Conservation (phyloP, 2,888 invertebrate genomes). For the Synergus itoensis region DNA sequence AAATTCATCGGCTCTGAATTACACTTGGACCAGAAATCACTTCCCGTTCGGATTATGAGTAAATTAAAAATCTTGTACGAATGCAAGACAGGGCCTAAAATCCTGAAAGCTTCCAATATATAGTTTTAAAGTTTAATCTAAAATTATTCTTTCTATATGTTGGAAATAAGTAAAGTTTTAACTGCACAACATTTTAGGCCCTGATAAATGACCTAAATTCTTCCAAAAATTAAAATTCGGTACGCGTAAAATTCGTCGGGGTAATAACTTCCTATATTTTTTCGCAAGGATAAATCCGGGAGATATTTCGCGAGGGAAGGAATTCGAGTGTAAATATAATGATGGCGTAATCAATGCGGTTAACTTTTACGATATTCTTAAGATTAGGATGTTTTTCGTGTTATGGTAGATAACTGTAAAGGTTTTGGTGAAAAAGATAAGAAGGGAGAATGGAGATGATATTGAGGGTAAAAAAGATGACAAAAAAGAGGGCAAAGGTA, state of each 20-base stretch:
- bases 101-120: too few species aligned
- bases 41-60: too few species aligned
- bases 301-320: conserved; percentile 21
- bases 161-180: too few species aligned
- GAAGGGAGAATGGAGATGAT: conserved; percentile 20
- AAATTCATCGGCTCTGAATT: background rate
- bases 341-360: conserved; percentile 59
- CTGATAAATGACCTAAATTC: background rate
- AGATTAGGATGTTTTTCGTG: conserved; percentile 54
- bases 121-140: too few species aligned
- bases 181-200: too few species aligned
- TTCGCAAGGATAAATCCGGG: conserved; percentile 1
- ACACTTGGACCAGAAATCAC: background rate
- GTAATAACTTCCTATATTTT: conserved; percentile 11
- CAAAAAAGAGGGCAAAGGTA: conserved; percentile 36
- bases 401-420: conserved; percentile 34
- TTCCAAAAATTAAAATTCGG: background rate
- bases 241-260: background rate
- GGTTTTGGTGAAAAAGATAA: conserved; percentile 12
- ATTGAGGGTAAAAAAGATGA: background rate
- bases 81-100: background rate
- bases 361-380: conserved; percentile 58
- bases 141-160: too few species aligned
- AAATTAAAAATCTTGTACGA: background rate
- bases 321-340: conserved; percentile 37